phyloP scores from a whole-genome alignment of 2,113 vertebrate species.

The Pedetes capensis region DNA sequence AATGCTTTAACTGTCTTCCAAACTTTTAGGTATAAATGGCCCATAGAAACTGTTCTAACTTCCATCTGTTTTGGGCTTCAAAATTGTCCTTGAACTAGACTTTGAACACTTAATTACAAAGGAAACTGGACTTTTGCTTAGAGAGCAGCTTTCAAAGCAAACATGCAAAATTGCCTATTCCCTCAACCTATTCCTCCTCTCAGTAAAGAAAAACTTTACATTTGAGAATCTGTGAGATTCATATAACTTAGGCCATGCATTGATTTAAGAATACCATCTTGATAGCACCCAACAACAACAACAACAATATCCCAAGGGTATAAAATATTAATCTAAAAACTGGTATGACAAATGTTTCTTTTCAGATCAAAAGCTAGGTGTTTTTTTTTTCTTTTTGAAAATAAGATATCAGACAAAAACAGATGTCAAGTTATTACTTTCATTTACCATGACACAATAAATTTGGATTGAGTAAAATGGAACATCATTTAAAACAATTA shows the following conservation, averaged over 20 bases:
- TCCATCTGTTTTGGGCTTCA: not conserved
- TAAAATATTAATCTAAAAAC: not conserved
- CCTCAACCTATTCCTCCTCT: not conserved
- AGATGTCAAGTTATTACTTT: constrained; percentile 13
- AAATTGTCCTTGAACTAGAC: not conserved
- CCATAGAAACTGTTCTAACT: not conserved
- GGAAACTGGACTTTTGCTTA: not conserved
- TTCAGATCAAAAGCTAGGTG: not conserved
- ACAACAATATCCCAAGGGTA: not conserved
- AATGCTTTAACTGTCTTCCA: not conserved
- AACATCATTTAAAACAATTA: constrained; percentile 23
- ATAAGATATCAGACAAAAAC: not conserved
- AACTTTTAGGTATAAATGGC: not conserved
- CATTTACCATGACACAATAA: not conserved
- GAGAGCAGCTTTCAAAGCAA: not conserved
- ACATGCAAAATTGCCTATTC: not conserved
- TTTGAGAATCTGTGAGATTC: constrained; percentile 22
- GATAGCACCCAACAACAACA: too few species aligned
- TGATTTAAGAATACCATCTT: not conserved
- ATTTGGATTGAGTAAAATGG: constrained; percentile 20
- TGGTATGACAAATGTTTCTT: not conserved
- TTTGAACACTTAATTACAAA: not conserved
- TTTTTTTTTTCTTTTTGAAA: not conserved
- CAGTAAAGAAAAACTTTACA: not conserved
- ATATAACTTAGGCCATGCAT: not conserved